phyloP scores from a whole-genome alignment of 2,888 invertebrate species.

The Sesia bembeciformis region DNA sequence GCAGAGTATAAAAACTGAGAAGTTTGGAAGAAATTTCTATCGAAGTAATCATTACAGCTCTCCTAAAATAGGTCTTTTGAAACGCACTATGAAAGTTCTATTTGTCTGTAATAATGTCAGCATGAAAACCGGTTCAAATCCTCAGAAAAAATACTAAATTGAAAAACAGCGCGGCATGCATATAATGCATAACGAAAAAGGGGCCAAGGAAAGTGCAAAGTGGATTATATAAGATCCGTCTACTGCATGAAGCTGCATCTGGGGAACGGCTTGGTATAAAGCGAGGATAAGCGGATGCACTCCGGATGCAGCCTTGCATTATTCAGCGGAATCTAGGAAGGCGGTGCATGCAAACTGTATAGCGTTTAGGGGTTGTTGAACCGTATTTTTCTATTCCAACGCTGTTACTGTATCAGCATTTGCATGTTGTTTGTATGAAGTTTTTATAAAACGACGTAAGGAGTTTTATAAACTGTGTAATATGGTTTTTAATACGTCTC shows the following conservation, averaged over 20 bases:
- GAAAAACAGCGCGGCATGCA: neutral
- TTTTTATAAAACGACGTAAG: neutral
- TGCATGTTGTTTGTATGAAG: neutral
- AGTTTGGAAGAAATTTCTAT: too few species aligned
- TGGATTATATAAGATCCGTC: slow-evolving; percentile 3
- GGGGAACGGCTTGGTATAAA: slow-evolving; percentile 2
- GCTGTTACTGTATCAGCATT: neutral
- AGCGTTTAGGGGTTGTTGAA: slow-evolving; percentile 26
- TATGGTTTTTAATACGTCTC: too few species aligned
- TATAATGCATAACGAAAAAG: slow-evolving; percentile 1
- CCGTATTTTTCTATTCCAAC: slow-evolving; percentile 3
- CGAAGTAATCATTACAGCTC: too few species aligned
- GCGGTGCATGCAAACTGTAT: slow-evolving; percentile 31
- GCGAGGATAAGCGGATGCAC: slow-evolving; percentile 13
- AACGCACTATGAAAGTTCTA: too few species aligned
- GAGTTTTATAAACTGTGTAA: too few species aligned
- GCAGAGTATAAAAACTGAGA: too few species aligned
- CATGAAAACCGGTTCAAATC: too few species aligned
- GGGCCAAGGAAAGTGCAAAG: slow-evolving; percentile 5
- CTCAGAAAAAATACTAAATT: too few species aligned
- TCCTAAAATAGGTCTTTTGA: too few species aligned
- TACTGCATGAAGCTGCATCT: neutral
- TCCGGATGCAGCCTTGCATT: slow-evolving; percentile 33
- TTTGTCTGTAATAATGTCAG: too few species aligned
- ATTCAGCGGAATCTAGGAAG: slow-evolving; percentile 44